These are phyloP conservation scores for Agriopis leucophaearia DNA, from an alignment of 2,888 invertebrate genomes.

Conservation along the genomic window DNA sequence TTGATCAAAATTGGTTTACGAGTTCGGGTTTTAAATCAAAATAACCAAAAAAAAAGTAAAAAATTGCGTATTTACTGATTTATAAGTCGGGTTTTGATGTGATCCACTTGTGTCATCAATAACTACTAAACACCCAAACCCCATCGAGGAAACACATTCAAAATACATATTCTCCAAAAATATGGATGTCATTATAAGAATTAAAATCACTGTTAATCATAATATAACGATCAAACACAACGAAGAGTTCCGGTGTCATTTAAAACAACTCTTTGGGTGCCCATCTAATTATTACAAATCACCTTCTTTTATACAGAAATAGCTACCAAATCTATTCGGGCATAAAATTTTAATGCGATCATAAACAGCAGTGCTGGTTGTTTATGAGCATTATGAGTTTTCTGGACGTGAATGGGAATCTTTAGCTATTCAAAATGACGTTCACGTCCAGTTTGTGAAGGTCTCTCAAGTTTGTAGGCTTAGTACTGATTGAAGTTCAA, in stretches of 20 bases:
- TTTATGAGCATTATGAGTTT: conserved; percentile 78
- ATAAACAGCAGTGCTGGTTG: conserved; percentile 72
- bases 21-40: no score
- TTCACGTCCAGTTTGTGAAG: conserved; percentile 48
- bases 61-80: no score
- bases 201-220: conserved; percentile 54
- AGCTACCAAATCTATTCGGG: conserved; percentile 62
- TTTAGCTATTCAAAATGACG: conserved; percentile 64
- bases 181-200: conserved; percentile 44
- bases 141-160: conserved; percentile 13
- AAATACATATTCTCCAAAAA: conserved; percentile 18
- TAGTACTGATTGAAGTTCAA: conserved; percentile 39
- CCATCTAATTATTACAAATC: conserved; percentile 79
- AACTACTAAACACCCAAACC: neutral
- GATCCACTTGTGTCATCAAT: no score
- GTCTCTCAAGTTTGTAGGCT: conserved; percentile 28
- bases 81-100: no score
- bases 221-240: conserved; percentile 56
- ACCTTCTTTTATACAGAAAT: conserved; percentile 51
- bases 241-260: conserved; percentile 57
- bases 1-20: no score
- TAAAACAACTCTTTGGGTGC: conserved; percentile 64
- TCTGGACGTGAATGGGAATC: conserved; percentile 67
- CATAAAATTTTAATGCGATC: conserved; percentile 71
- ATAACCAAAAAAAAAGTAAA: no score